These are phyloP conservation scores for Incurvaria masculella DNA, from an alignment of 2,888 invertebrate genomes.

Conservation along the genomic window DNA sequence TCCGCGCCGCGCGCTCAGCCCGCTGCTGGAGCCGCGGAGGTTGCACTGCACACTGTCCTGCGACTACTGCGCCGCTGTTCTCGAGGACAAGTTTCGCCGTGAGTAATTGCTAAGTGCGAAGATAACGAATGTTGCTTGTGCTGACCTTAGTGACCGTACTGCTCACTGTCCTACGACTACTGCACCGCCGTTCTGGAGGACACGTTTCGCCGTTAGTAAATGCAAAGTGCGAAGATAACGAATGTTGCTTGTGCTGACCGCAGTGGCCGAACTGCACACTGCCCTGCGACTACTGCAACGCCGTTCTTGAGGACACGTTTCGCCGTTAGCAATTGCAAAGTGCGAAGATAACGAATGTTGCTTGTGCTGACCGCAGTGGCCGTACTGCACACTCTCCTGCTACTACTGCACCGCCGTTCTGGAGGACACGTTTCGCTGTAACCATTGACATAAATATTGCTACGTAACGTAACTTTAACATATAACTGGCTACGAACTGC, in stretches of 20 bases:
- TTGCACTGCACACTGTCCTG: slow-evolving; percentile 73
- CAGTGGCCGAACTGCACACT: slow-evolving; percentile 69
- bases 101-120: slow-evolving; percentile 19
- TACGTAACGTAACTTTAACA: too few species aligned
- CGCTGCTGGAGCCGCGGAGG: slow-evolving; percentile 64
- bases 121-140: neutral
- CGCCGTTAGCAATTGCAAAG: slow-evolving; percentile 48
- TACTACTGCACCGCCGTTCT: slow-evolving; percentile 66
- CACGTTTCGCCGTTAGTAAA: slow-evolving; percentile 62
- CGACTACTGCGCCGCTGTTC: slow-evolving; percentile 64
- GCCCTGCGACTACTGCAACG: slow-evolving; percentile 68
- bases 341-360: too few species aligned
- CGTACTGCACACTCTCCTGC: slow-evolving; percentile 71
- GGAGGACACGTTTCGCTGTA: slow-evolving; percentile 63
- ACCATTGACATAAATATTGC: too few species aligned
- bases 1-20: slow-evolving; percentile 66
- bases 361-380: slow-evolving; percentile 48
- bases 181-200: slow-evolving; percentile 68
- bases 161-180: slow-evolving; percentile 70
- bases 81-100: slow-evolving; percentile 69
- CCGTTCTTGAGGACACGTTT: slow-evolving; percentile 66
- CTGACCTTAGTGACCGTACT: slow-evolving; percentile 52
- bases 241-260: slow-evolving; percentile 24
- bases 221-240: neutral
- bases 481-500: too few species aligned